Evolutionary conservation across 2,888 invertebrate species (phyloP).

Genomic region (Aphidoletes aphidimyza): DNA sequence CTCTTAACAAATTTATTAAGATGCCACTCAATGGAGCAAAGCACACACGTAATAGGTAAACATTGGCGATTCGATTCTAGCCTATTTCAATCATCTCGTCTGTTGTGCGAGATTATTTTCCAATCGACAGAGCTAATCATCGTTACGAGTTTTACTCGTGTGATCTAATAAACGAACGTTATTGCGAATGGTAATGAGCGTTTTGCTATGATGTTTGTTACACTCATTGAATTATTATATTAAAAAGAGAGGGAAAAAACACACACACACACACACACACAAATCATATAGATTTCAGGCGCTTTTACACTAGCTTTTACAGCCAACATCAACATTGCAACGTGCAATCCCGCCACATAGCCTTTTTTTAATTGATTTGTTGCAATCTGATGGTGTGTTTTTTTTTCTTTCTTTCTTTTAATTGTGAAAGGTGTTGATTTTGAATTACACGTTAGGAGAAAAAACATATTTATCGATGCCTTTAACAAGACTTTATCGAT

Average conservation of each 20-base stretch:
- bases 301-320: background rate
- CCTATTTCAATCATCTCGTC: slow-evolving; percentile 16
- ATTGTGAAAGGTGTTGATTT: background rate
- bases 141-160: background rate
- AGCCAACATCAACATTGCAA: no score
- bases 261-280: no score
- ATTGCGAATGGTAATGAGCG: background rate
- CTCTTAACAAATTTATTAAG: background rate
- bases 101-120: background rate
- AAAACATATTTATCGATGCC: no score
- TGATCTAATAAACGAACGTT: slow-evolving; percentile 22
- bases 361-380: background rate
- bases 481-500: background rate
- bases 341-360: no score
- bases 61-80: background rate
- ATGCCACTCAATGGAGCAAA: background rate
- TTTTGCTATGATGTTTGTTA: background rate
- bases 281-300: background rate
- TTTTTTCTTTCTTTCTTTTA: background rate
- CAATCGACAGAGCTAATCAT: slow-evolving; percentile 33
- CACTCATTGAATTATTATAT: slow-evolving; percentile 11
- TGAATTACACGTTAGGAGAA: background rate
- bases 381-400: no score
- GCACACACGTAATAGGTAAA: background rate
- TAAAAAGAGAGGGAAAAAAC: no score